These are phyloP conservation scores for Alca torda DNA, from an alignment of 2,797 vertebrate genomes.

Conservation along the genomic window DNA sequence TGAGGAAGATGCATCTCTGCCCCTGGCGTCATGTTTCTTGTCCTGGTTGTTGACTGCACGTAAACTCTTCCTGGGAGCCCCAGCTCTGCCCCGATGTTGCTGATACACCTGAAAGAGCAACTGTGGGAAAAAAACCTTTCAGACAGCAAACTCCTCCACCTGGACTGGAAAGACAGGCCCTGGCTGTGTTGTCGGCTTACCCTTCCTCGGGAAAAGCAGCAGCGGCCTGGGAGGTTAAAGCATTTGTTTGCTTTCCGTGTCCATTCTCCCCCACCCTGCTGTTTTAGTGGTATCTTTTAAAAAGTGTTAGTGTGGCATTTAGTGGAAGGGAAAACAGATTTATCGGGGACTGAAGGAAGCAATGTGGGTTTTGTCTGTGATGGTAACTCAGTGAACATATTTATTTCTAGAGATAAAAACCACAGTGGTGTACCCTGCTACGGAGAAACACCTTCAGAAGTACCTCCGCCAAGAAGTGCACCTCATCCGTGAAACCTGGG, in stretches of 20 bases:
- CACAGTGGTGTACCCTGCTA: conserved; percentile 91
- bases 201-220: background rate
- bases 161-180: background rate
- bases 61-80: background rate
- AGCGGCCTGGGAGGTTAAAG: background rate
- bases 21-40: background rate
- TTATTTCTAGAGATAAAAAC: conserved; percentile 87
- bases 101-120: background rate
- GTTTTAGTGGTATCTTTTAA: background rate
- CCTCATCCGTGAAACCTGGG: conserved; percentile 85
- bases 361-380: fast-evolving
- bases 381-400: background rate
- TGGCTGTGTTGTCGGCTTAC: background rate
- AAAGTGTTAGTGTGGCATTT: background rate
- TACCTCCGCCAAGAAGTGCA: conserved; percentile 85
- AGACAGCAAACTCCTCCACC: background rate
- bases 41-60: background rate
- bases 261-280: background rate
- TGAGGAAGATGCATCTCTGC: background rate
- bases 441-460: conserved; percentile 91
- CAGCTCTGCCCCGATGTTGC: background rate
- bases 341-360: background rate
- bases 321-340: background rate
- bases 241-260: background rate
- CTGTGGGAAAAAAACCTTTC: background rate